Percentiles rank a stretch among this genome's conserved stretches.
phyloP scores from a whole-genome alignment of 2,113 vertebrate genomes.

The Nothobranchius furzeri region DNA sequence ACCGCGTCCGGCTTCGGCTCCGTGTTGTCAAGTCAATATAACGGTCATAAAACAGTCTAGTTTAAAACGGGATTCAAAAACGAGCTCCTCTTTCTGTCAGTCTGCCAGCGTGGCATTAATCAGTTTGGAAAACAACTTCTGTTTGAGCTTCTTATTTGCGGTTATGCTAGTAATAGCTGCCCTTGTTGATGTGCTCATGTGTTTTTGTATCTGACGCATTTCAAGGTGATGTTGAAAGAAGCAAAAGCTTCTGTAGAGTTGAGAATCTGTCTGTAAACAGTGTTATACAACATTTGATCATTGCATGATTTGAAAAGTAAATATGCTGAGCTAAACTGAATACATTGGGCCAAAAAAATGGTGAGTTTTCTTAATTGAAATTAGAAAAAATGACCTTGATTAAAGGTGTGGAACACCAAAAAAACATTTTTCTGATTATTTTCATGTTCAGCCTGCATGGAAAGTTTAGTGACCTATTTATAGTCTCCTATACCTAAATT shows the following conservation, averaged over 20 bases:
- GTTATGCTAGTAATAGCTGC: slow-evolving; percentile 18
- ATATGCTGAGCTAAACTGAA: background rate
- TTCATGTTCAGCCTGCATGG: no score
- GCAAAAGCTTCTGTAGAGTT: background rate
- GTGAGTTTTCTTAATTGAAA: no score
- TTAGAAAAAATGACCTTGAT: no score
- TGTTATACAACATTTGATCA: background rate
- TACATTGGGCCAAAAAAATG: background rate
- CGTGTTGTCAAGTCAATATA: slow-evolving; percentile 60
- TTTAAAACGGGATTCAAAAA: slow-evolving; percentile 64
- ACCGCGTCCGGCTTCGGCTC: slow-evolving; percentile 43
- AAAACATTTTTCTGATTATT: no score
- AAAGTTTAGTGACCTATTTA: no score
- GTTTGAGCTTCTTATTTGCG: slow-evolving; percentile 14
- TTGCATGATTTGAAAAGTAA: background rate
- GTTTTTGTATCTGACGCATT: slow-evolving; percentile 27
- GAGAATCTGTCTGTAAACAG: slow-evolving; percentile 11
- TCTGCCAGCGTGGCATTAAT: slow-evolving; percentile 35
- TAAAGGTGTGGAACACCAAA: no score
- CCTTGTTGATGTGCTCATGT: slow-evolving; percentile 20
- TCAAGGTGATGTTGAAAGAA: slow-evolving; percentile 8
- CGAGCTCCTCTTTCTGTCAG: slow-evolving; percentile 27
- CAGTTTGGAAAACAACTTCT: slow-evolving; percentile 31
- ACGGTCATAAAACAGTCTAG: slow-evolving; percentile 70
- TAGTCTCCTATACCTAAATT: no score